Conservation (phyloP, 1,140 invertebrate species). For the Acromyrmex charruanus region DNA sequence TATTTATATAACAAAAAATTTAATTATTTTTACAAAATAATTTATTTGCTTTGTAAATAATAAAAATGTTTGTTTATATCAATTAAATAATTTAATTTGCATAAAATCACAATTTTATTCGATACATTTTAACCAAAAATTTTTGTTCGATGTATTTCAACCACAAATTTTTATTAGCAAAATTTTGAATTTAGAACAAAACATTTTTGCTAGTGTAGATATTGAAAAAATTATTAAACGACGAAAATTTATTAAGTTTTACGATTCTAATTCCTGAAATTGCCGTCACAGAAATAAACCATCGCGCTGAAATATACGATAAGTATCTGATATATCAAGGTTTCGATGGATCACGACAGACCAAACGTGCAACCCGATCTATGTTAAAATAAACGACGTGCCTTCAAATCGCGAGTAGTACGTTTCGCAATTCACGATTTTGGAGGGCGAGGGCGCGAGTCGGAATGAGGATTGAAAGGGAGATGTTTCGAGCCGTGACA, state of each 20-base stretch:
- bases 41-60: too few species aligned
- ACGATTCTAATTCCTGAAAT: neutral
- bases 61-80: too few species aligned
- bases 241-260: neutral
- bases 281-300: slow-evolving; percentile 7
- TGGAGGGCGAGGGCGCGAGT: slow-evolving; percentile 28
- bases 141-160: too few species aligned
- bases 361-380: slow-evolving; percentile 30
- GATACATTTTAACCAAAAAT: too few species aligned
- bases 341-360: neutral
- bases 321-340: slow-evolving; percentile 1
- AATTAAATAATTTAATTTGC: too few species aligned
- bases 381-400: slow-evolving; percentile 49
- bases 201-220: neutral
- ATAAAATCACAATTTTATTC: too few species aligned
- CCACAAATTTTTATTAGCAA: too few species aligned
- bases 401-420: slow-evolving; percentile 50
- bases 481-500: slow-evolving; percentile 64
- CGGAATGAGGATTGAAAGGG: slow-evolving; percentile 60
- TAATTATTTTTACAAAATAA: too few species aligned
- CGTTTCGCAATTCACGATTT: slow-evolving; percentile 52
- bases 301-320: neutral
- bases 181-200: too few species aligned
- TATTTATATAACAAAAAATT: too few species aligned
- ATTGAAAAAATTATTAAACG: neutral